Evolutionary conservation across 1,140 invertebrate genomes (phyloP).

Genomic region (Calephelis virginiensis): DNA sequence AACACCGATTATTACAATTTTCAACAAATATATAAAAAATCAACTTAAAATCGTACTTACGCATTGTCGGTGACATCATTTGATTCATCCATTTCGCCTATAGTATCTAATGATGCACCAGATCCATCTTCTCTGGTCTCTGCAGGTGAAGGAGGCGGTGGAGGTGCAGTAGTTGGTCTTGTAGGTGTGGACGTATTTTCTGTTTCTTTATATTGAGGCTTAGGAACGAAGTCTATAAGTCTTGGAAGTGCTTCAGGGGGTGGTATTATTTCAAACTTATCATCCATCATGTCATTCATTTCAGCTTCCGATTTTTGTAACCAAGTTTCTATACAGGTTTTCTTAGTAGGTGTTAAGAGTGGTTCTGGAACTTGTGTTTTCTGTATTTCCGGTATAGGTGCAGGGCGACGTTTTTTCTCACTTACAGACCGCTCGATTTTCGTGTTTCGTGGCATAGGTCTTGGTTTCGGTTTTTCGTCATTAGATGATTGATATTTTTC

Average conservation of each 20-base stretch:
- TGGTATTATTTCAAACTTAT: slow-evolving; percentile 51
- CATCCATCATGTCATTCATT: slow-evolving; percentile 59
- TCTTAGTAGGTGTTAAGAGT: slow-evolving; percentile 72
- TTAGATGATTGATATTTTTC: slow-evolving; percentile 13
- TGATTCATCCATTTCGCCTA: slow-evolving; percentile 83
- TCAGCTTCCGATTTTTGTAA: slow-evolving; percentile 71
- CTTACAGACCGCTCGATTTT: slow-evolving; percentile 63
- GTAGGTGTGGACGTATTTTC: slow-evolving; percentile 44
- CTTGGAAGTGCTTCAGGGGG: slow-evolving; percentile 79
- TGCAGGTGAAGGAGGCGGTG: slow-evolving; percentile 54
- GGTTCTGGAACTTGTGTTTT: slow-evolving; percentile 50
- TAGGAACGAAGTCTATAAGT: slow-evolving; percentile 84
- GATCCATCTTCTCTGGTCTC: slow-evolving; percentile 70
- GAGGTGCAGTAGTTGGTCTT: slow-evolving; percentile 56
- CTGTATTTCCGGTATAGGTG: slow-evolving; percentile 50
- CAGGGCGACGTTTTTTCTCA: slow-evolving; percentile 58
- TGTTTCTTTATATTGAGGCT: slow-evolving; percentile 71
- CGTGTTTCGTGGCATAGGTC: slow-evolving; percentile 70
- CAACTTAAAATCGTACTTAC: slow-evolving; percentile 47
- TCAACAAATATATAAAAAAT: too few species aligned
- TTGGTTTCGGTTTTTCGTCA: slow-evolving; percentile 51
- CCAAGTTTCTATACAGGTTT: slow-evolving; percentile 76
- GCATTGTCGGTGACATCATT: slow-evolving; percentile 58
- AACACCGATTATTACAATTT: too few species aligned
- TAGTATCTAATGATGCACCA: slow-evolving; percentile 80